These are phyloP conservation scores for Caiman crocodilus DNA, from an alignment of 2,797 vertebrate species.

Conservation along the genomic window DNA sequence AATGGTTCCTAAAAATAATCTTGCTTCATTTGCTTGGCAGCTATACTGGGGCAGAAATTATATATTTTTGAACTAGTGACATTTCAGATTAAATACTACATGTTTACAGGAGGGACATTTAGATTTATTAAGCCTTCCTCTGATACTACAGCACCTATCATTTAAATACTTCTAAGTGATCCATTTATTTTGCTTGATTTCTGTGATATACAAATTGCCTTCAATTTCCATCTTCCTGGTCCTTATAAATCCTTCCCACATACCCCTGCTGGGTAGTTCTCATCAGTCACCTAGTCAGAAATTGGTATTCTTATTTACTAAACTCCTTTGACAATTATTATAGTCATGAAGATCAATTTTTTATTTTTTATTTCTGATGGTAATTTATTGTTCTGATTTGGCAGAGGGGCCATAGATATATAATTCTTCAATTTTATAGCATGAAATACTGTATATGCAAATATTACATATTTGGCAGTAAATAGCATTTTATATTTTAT, in stretches of 20 bases:
- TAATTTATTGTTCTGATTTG: slow-evolving; percentile 38
- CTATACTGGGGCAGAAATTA: background rate
- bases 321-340: slow-evolving; percentile 40
- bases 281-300: slow-evolving; percentile 21
- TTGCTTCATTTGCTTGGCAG: background rate
- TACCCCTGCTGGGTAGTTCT: background rate
- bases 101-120: background rate
- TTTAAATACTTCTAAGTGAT: background rate
- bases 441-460: slow-evolving; percentile 28
- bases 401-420: background rate
- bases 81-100: slow-evolving; percentile 22
- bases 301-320: slow-evolving; percentile 26
- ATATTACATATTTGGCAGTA: slow-evolving; percentile 20
- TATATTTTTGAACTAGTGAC: background rate
- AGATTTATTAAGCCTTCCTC: background rate
- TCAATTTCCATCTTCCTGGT: slow-evolving; percentile 31
- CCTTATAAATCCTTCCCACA: background rate
- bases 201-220: background rate
- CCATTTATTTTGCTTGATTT: slow-evolving; percentile 39
- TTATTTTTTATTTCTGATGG: background rate
- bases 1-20: background rate
- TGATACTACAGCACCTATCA: background rate
- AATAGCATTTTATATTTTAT: slow-evolving; percentile 55
- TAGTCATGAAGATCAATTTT: background rate
- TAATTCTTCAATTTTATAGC: slow-evolving; percentile 28